phyloP scores from a whole-genome alignment of 2,797 vertebrate genomes.

The Scomberomorus guttatus region DNA sequence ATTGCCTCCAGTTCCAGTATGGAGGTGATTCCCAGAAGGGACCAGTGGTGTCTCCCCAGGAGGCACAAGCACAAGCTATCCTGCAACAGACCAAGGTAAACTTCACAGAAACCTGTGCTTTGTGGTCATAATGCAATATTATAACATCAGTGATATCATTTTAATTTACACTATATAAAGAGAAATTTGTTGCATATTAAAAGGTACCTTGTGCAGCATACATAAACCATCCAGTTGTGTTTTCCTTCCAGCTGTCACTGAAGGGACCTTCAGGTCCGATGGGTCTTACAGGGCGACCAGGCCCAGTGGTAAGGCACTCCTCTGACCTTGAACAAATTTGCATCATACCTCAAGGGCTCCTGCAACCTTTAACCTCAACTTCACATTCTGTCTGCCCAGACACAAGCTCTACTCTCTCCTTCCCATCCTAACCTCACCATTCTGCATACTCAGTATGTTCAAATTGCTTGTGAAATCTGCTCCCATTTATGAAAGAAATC shows the following conservation, averaged over 20 bases:
- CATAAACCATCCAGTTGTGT: constrained; percentile 24
- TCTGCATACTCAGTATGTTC: constrained; percentile 20
- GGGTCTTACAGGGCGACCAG: constrained; percentile 90
- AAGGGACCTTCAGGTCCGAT: constrained; percentile 90
- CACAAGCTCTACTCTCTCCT: constrained; percentile 18
- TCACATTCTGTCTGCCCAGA: constrained; percentile 33
- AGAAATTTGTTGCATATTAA: neutral
- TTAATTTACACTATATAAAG: neutral
- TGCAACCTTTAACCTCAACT: constrained; percentile 31
- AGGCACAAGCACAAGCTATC: constrained; percentile 93
- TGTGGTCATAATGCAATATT: neutral
- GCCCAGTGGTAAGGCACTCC: constrained; percentile 87
- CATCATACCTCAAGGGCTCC: constrained; percentile 17
- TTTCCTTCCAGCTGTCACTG: constrained; percentile 88
- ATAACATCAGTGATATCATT: neutral
- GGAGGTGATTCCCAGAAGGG: constrained; percentile 89
- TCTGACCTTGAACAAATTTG: constrained; percentile 50
- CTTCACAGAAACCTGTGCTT: neutral
- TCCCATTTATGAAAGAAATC: constrained; percentile 11
- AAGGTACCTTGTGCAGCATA: neutral
- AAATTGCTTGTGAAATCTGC: constrained; percentile 11
- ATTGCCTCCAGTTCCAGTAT: constrained; percentile 88
- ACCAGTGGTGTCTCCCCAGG: constrained; percentile 90
- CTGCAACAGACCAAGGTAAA: constrained; percentile 91
- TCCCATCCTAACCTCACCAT: constrained; percentile 13